Conservation (phyloP, 2,797 vertebrate species). For the Rhinogobio ventralis region DNA sequence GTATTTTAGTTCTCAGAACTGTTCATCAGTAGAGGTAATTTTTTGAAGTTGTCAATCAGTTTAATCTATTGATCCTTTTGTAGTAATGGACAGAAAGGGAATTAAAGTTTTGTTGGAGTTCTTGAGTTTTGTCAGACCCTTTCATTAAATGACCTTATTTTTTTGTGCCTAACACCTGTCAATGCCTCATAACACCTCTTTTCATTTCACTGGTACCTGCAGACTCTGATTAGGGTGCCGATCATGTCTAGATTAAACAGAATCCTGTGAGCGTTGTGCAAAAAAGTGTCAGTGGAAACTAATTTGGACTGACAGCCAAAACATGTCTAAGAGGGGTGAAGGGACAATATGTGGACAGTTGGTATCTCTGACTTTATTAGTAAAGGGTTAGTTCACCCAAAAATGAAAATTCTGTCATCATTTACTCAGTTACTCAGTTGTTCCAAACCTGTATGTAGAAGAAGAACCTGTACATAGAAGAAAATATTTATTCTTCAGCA, state of each 20-base stretch:
- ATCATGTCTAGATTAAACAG: slow-evolving; percentile 58
- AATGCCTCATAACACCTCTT: slow-evolving; percentile 34
- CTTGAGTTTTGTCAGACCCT: slow-evolving; percentile 1
- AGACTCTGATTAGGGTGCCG: slow-evolving; percentile 44
- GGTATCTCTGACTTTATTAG: slow-evolving; percentile 32
- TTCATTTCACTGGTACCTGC: slow-evolving; percentile 32
- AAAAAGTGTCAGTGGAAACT: slow-evolving; percentile 64
- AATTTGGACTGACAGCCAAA: slow-evolving; percentile 70
- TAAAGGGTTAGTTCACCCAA: not conserved
- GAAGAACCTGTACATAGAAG: not conserved
- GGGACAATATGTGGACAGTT: slow-evolving; percentile 50
- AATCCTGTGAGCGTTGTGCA: slow-evolving; percentile 41
- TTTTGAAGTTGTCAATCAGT: slow-evolving; percentile 7
- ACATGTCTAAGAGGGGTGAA: slow-evolving; percentile 58
- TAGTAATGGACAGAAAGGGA: not conserved
- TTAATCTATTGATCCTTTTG: slow-evolving; percentile 16
- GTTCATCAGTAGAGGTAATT: slow-evolving; percentile 3
- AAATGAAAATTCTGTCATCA: not conserved
- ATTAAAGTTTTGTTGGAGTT: slow-evolving; percentile 29
- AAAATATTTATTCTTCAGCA: not conserved
- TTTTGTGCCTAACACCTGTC: slow-evolving; percentile 17
- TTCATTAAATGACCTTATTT: not conserved
- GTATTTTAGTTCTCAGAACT: slow-evolving; percentile 1
- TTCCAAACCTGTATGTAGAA: not conserved
- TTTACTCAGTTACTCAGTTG: not conserved